Evolutionary conservation across 2,888 invertebrate species (phyloP), one percentile per base, ranked within the genome.

Genomic region (Drosophila rubida): DNA sequence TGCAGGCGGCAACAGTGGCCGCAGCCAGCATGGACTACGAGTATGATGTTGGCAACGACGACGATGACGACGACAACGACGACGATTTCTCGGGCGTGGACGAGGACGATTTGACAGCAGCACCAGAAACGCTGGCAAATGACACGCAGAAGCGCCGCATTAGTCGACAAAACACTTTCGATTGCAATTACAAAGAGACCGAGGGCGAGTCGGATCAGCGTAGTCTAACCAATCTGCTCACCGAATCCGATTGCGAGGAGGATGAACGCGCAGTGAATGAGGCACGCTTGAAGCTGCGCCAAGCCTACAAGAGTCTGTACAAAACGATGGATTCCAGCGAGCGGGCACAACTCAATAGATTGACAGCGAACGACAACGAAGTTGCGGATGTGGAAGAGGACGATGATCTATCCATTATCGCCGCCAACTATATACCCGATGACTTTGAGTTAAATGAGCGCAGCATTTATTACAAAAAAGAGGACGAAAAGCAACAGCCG

Each of bases 391-490:
- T 68, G 7, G 84, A 85, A 1, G 89, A 90, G 4, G 90, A 91
- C 13, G 91, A 91, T 70, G 87, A 91, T 42, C 67, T 91, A 22
- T 91, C 91, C 53, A 86, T 91, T 9, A 90, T 92, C 58, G 91
- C 91, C 27, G 91, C 91, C 9, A 90, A 90, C 2, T 91, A 91
- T 42, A 70, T 91, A 39, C 87, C 88, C 13, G 83, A 90, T 22
- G 77, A 89, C 45, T 85, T 82, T 58, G 80, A 80, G 32, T 69
- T 86, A 5, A 78, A 86, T 39, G 57, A 80, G 57, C 62, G 69
- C 50, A 86, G 87, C 75, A 77, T 81, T 66, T 86, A 83, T 51
- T 86, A 66, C 62, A 75, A 87, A 60, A 72, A 50, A 27, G 76
- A 84, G 1, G 53, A 44, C 9, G 16, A 60, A 14, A 9, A 48